Evolutionary conservation across 2,797 vertebrate species (phyloP), one percentile per base, ranked within the genome.

Genomic region (Pteropus rufus): DNA sequence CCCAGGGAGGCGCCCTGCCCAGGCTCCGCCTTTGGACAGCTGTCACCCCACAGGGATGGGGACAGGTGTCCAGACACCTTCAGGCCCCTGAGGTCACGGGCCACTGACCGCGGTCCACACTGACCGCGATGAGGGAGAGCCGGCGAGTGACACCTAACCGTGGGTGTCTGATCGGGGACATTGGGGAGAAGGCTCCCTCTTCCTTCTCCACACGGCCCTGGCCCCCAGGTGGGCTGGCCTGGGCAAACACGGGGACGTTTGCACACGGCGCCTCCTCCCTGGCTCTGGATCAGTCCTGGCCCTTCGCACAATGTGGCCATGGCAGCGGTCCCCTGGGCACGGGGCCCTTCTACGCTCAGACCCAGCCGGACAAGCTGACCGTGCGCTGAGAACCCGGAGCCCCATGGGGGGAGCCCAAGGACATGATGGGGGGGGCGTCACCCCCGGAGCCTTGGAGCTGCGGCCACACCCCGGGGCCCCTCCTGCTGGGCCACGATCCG

Each of bases 221-320:
- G 72, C 7, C 72, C 24, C 26, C 31, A 1, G 0, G 0, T 5
- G 3, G n/a, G 6, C 16, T 11, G 24, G 16, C 73, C 14, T n/a
- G 26, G 21, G 15, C 19, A 34, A 54, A 46, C 1, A 7, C 15
- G 1, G 11, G 54, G 24, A 23, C 3, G 0, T 18, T 4, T 16
- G 54, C 12, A 15, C 79, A 1, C 10, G 0, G 36, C 0, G 24
- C 54, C 31, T 15, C 8, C 76, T 44, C 19, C 54, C 44, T 2
- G 39, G 41, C 26, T 6, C 29, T 0, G 54, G 21, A 6, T 29
- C 34, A n/a, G 46, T 5, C 41, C 15, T 3, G 1, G 54, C 31
- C 8, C 60, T 16, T 23, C 15, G 1, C 0, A 56, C 1, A 4
- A 19, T 1, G 1, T 4, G 14, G 54, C 31, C 8, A 0, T 2